phyloP scores from a whole-genome alignment of 1,140 invertebrate species.

The Lucilia sericata region DNA sequence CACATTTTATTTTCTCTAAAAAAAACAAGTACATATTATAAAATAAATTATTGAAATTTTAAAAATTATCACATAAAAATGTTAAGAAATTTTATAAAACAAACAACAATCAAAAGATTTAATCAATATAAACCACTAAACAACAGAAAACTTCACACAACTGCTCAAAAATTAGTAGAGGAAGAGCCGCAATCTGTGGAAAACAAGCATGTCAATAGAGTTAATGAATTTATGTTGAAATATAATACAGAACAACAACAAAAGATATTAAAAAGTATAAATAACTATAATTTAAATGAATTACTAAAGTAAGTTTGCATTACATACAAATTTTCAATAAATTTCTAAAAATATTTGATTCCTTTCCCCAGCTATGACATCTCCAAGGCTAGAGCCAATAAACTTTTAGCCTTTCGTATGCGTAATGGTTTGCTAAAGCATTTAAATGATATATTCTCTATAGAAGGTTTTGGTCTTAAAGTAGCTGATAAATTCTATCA shows the following conservation, averaged over 20 bases:
- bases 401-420: slow-evolving; percentile 55
- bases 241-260: slow-evolving; percentile 46
- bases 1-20: background rate
- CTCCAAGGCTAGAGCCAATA: slow-evolving; percentile 56
- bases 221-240: background rate
- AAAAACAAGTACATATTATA: background rate
- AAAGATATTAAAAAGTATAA: slow-evolving; percentile 53
- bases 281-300: slow-evolving; percentile 50
- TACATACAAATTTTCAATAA: background rate
- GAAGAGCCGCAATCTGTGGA: background rate
- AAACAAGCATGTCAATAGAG: background rate
- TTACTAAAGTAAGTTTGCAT: slow-evolving; percentile 51
- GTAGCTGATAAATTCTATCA: slow-evolving; percentile 58
- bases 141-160: background rate
- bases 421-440: slow-evolving; percentile 55
- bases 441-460: slow-evolving; percentile 55
- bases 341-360: background rate
- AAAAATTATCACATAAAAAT: background rate
- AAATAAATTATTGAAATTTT: background rate
- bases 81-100: background rate
- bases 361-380: slow-evolving; percentile 57
- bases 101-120: background rate
- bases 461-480: slow-evolving; percentile 63
- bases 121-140: background rate
- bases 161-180: background rate